Evolutionary conservation across 1,140 invertebrate genomes (phyloP).

Genomic region (Bombus consobrinus): DNA sequence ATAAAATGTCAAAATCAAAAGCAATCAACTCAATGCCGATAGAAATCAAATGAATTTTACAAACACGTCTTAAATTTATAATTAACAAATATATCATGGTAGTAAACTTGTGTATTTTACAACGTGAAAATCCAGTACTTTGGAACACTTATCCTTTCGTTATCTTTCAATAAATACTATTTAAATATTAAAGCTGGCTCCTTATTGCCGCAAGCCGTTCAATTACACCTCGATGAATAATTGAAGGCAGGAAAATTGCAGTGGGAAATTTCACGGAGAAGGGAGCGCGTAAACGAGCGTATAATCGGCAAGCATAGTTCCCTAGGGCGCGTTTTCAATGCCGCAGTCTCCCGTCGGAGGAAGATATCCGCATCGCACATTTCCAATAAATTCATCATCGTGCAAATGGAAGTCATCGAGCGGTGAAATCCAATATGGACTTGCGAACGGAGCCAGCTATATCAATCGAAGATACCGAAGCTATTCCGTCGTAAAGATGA

Average conservation of each 20-base stretch:
- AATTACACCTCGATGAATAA: not conserved
- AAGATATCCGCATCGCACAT: not conserved
- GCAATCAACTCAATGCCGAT: too few relatives aligned
- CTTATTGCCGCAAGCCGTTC: not conserved
- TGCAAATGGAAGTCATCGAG: slow-evolving; percentile 9
- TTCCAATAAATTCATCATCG: slow-evolving; percentile 41
- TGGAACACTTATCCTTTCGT: too few relatives aligned
- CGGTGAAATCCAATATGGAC: slow-evolving; percentile 10
- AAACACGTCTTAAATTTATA: too few relatives aligned
- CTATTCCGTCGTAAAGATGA: slow-evolving; percentile 12
- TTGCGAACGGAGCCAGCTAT: not conserved
- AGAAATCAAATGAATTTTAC: too few relatives aligned
- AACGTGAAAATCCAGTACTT: too few relatives aligned
- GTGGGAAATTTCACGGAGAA: too few relatives aligned
- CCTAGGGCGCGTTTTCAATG: not conserved
- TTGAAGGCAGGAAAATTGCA: too few relatives aligned
- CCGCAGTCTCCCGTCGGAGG: not conserved
- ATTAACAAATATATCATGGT: too few relatives aligned
- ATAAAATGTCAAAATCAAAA: too few relatives aligned
- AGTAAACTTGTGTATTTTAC: too few relatives aligned
- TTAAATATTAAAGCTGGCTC: too few relatives aligned
- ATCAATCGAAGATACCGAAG: not conserved
- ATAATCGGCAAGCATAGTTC: slow-evolving; percentile 11
- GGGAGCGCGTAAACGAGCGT: not conserved
- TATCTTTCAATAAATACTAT: too few relatives aligned